Percentiles rank a stretch among this genome's conserved stretches.
Conservation (phyloP, 23 tunicate species). For the Ciona savignyi region DNA sequence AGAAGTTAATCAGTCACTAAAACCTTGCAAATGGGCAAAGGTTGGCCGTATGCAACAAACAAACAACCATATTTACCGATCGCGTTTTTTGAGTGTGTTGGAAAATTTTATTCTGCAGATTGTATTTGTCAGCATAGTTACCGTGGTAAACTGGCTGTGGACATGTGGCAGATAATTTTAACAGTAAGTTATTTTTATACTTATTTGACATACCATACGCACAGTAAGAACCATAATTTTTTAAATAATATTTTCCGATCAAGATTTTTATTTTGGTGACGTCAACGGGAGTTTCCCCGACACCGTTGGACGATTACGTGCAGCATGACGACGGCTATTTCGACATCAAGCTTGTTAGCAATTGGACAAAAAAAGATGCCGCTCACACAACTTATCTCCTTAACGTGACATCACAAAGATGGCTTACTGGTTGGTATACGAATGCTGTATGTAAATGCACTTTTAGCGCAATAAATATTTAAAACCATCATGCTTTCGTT, state of each 20-base stretch:
- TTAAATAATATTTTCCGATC: too few species aligned
- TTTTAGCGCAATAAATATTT: neutral
- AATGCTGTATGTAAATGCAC: neutral
- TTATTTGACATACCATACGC: neutral
- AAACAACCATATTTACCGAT: too few species aligned
- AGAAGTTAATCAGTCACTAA: too few species aligned
- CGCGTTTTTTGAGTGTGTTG: too few species aligned
- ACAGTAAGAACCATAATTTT: neutral
- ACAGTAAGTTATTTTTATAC: neutral
- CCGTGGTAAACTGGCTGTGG: too few species aligned
- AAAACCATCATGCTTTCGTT: too few species aligned
- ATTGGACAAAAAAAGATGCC: constrained; percentile 62
- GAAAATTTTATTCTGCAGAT: too few species aligned
- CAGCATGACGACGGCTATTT: constrained; percentile 74
- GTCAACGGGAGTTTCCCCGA: neutral
- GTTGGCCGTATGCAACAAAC: neutral
- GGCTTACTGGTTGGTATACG: constrained; percentile 70
- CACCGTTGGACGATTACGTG: constrained; percentile 90
- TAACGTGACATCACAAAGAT: constrained; percentile 92
- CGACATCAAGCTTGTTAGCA: constrained; percentile 35
- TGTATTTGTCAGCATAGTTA: too few species aligned
- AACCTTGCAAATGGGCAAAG: neutral
- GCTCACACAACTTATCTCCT: constrained; percentile 74
- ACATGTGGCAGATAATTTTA: neutral
- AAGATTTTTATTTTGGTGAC: neutral